Conservation (phyloP, 2,888 invertebrate species). For the Acleris emargana region DNA sequence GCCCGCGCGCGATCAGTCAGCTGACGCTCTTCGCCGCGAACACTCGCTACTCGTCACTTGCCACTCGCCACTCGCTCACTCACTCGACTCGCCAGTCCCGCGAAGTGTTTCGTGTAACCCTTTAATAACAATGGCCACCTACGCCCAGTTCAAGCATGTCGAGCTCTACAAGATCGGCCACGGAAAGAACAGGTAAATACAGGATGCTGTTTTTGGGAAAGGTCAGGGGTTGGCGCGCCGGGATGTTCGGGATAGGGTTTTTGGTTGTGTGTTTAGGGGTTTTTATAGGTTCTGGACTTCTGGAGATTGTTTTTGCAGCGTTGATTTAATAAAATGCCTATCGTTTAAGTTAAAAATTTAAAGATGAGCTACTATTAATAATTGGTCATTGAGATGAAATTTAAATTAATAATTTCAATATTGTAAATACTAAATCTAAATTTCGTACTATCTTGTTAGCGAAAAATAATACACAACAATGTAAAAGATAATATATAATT, state of each 20-base stretch:
- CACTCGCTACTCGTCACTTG: constrained; percentile 52
- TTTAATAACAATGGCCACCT: constrained; percentile 89
- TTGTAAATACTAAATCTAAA: too few species aligned
- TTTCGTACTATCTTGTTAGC: too few species aligned
- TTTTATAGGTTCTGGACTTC: background rate
- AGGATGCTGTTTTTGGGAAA: constrained; percentile 45
- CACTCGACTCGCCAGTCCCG: constrained; percentile 46
- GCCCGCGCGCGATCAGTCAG: constrained; percentile 80
- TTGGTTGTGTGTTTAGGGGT: too few species aligned
- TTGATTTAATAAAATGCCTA: too few species aligned
- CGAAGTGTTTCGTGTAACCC: constrained; percentile 59
- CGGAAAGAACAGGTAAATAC: constrained; percentile 93
- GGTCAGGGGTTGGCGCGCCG: constrained; percentile 44
- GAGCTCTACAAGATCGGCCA: constrained; percentile 97
- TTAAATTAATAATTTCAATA: too few species aligned
- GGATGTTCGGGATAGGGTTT: background rate
- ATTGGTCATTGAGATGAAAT: too few species aligned
- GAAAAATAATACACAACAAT: background rate
- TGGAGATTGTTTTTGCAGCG: background rate
- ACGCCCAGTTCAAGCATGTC: constrained; percentile 96
- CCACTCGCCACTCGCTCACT: constrained; percentile 52
- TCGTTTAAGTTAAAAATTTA: too few species aligned
- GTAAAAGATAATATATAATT: background rate
- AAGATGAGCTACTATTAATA: too few species aligned
- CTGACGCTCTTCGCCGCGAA: constrained; percentile 66